Evolutionary conservation across 2,888 invertebrate species (phyloP), one percentile per base, ranked within the genome.

Genomic region (Pristionchus japonicus): DNA sequence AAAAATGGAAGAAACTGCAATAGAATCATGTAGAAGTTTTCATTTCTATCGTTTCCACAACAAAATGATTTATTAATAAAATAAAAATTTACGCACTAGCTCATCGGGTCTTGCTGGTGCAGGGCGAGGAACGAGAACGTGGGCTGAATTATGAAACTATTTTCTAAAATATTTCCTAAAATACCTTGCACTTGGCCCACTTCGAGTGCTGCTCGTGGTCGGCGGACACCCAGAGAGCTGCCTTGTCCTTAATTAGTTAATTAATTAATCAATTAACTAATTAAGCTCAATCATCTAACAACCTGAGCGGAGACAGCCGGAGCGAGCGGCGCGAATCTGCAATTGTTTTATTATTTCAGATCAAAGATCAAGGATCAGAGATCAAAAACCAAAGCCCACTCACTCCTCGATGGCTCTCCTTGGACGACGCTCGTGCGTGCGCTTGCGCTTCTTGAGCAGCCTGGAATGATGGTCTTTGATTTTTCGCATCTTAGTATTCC

Each of bases 151-250:
- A 6, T 2, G n/a, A 64, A 23, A 27, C 27, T 27, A 31, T 37
- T 70, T 70, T 37, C 9, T 3, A 27, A 64, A 64, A 64, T 11
- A 70, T 70, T 40, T 64, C 11, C 15, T 27, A 31, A 64, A 64
- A 64, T 64, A 70, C 70, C 70, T 70, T 77, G 77, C 77, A 77
- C 27, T 77, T 77, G 40, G 77, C n/a, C 77, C 77, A 77, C 20
- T 40, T 40, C 9, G 40, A 11, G 43, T 40, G n/a, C 77, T 77
- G 34, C 3, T 23, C 40, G 77, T 77, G 77, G 13, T 77, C 77
- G n/a, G 77, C 52, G 34, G 83, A 49, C 49, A 83, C 83, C 83
- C 83, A 83, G 9, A 52, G 83, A 1, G 83, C 83, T 4, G 83
- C 52, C 34, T 83, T 83, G 52, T 49, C 83, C 83, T 52, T 0